These are phyloP conservation scores for Protosalanx chinensis DNA, from an alignment of 2,797 vertebrate genomes.

Conservation along the genomic window DNA sequence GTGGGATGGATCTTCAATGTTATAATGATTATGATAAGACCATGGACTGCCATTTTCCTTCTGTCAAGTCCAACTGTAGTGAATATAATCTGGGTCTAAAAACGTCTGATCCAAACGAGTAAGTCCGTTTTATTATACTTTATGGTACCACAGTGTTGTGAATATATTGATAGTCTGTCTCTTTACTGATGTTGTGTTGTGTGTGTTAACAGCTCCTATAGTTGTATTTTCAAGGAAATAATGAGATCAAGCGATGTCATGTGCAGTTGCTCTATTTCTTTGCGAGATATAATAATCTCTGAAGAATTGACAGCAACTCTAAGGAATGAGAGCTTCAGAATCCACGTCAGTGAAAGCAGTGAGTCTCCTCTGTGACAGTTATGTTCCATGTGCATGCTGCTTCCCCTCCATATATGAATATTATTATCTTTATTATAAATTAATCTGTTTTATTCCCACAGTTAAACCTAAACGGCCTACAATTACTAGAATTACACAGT, in stretches of 20 bases:
- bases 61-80: not conserved
- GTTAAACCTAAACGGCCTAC: too few species aligned
- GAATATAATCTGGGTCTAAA: not conserved
- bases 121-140: too few species aligned
- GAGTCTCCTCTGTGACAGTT: not conserved
- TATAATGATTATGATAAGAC: not conserved
- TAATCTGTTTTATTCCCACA: too few species aligned
- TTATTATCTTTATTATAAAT: too few species aligned
- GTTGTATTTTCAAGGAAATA: not conserved
- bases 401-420: not conserved
- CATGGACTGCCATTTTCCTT: not conserved
- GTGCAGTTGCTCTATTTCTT: not conserved
- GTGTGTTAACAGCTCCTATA: not conserved
- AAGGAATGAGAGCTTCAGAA: too few species aligned
- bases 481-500: too few species aligned
- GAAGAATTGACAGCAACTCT: not conserved
- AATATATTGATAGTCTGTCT: not conserved
- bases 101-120: too few species aligned
- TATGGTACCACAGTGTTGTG: too few species aligned
- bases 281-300: not conserved
- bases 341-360: not conserved
- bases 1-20: not conserved
- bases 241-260: not conserved
- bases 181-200: not conserved
- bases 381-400: not conserved